Percentiles rank a stretch among this genome's conserved stretches.
These are phyloP conservation scores for Hystrix cristata DNA, from an alignment of 2,113 vertebrate genomes.

Conservation along the genomic window DNA sequence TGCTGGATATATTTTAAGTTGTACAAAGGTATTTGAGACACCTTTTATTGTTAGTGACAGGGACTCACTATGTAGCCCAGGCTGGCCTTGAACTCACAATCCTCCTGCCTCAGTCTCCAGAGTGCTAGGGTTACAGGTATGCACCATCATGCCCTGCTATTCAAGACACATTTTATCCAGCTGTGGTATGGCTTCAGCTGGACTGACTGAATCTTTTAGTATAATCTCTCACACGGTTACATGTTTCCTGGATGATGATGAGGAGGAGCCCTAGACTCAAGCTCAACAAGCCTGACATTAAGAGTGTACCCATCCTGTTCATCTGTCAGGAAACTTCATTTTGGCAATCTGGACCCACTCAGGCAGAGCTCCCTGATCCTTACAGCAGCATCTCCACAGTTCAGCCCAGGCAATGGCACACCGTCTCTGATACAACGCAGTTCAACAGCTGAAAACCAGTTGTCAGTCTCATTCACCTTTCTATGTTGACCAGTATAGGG, in stretches of 20 bases:
- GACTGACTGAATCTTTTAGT: conserved; percentile 47
- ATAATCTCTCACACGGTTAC: background rate
- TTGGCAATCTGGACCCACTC: background rate
- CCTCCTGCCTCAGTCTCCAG: background rate
- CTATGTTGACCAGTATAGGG: conserved; percentile 13
- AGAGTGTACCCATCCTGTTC: background rate
- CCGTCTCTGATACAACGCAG: background rate
- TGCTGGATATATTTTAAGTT: background rate
- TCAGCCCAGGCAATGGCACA: background rate
- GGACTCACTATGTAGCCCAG: background rate
- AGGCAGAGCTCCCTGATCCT: background rate
- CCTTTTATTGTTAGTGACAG: background rate
- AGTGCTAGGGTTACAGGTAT: background rate
- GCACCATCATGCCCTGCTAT: background rate
- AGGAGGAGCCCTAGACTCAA: background rate
- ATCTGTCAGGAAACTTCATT: background rate
- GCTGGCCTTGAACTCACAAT: background rate
- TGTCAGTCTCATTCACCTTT: conserved; percentile 1
- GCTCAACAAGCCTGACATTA: background rate
- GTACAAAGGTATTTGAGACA: background rate
- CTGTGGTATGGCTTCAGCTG: background rate
- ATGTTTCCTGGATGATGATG: background rate
- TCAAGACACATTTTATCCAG: conserved; percentile 6
- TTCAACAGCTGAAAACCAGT: conserved; percentile 21
- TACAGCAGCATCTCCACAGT: background rate